Conservation (phyloP, 1,140 invertebrate species). For the Nymphalis io region DNA sequence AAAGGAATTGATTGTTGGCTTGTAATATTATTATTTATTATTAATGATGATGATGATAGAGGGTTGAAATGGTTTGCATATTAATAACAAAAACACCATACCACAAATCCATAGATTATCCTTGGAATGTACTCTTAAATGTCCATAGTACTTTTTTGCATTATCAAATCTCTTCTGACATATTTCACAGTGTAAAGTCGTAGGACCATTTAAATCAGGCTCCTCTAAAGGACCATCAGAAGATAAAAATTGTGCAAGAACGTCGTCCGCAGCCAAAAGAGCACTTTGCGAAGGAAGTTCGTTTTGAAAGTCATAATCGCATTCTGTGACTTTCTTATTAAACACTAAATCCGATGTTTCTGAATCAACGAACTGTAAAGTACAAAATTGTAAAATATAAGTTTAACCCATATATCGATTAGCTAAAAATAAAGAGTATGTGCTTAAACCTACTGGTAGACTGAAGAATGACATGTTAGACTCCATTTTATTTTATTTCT, state of each 20-base stretch:
- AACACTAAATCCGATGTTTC: constrained; percentile 54
- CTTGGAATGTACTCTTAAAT: constrained; percentile 71
- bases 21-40: background rate
- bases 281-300: constrained; percentile 49
- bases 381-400: background rate
- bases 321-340: constrained; percentile 48
- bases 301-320: constrained; percentile 52
- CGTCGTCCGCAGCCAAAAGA: constrained; percentile 61
- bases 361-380: constrained; percentile 63
- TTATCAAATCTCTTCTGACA: constrained; percentile 74
- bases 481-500: constrained; percentile 47
- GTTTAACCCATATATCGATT: background rate
- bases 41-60: background rate
- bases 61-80: background rate
- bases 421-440: too few species aligned
- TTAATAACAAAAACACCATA: constrained; percentile 21
- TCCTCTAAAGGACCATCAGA: constrained; percentile 67
- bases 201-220: constrained; percentile 70
- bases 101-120: constrained; percentile 74
- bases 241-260: constrained; percentile 64
- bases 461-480: constrained; percentile 63
- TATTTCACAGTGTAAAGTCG: constrained; percentile 71
- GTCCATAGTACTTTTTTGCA: constrained; percentile 75
- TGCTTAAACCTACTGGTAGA: constrained; percentile 56
- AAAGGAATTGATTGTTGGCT: too few species aligned